Evolutionary conservation across 2,888 invertebrate genomes (phyloP).

Genomic region (Drosophila merina): DNA sequence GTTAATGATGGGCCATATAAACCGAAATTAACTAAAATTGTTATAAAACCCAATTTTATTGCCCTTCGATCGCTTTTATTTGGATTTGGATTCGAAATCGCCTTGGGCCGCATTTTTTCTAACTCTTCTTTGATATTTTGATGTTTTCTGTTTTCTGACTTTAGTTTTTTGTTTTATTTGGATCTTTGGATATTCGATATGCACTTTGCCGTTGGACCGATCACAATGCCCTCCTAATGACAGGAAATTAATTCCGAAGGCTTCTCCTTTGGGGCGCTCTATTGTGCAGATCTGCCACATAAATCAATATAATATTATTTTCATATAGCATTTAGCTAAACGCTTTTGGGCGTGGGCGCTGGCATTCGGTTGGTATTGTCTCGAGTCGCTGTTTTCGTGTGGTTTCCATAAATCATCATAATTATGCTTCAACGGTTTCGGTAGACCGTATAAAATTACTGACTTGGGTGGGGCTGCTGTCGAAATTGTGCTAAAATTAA

Average conservation of each 20-base stretch:
- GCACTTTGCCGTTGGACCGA: slow-evolving; percentile 37
- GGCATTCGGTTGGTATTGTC: slow-evolving; percentile 26
- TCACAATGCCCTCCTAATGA: slow-evolving; percentile 71
- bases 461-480: slow-evolving; percentile 48
- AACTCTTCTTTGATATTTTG: slow-evolving; percentile 41
- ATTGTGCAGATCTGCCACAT: slow-evolving; percentile 67
- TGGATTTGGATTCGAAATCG: slow-evolving; percentile 19
- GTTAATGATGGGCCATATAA: slow-evolving; percentile 73
- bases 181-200: slow-evolving; percentile 59
- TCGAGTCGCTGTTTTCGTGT: slow-evolving; percentile 38
- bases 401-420: slow-evolving; percentile 68
- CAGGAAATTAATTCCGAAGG: slow-evolving; percentile 71
- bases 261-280: slow-evolving; percentile 39
- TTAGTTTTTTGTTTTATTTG: slow-evolving; percentile 24
- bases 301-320: slow-evolving; percentile 69
- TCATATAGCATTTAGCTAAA: slow-evolving; percentile 68
- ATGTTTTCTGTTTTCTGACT: slow-evolving; percentile 22
- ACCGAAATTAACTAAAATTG: slow-evolving; percentile 70
- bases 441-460: slow-evolving; percentile 56
- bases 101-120: slow-evolving; percentile 37
- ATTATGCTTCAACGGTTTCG: slow-evolving; percentile 62
- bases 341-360: slow-evolving; percentile 63
- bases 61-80: slow-evolving; percentile 25
- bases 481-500: slow-evolving; percentile 38
- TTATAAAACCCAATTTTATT: slow-evolving; percentile 70